These are phyloP conservation scores for Chaenogobius annularis DNA, from an alignment of 2,113 vertebrate species.

Conservation along the genomic window DNA sequence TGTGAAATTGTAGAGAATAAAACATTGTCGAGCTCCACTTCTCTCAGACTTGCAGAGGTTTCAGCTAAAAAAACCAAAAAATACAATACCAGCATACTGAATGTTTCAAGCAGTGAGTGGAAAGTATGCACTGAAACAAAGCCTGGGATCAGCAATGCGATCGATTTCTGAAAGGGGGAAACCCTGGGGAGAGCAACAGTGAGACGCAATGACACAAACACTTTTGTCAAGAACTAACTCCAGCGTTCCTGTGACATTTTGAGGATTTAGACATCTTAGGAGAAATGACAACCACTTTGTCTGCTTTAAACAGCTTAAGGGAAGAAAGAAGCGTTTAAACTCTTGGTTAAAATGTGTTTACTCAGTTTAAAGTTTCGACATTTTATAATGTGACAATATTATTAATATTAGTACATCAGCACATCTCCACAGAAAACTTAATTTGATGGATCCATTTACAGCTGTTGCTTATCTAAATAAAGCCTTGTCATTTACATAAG, in stretches of 20 bases:
- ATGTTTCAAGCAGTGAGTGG: background rate
- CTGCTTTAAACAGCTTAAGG: slow-evolving; percentile 57
- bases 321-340: slow-evolving; percentile 20
- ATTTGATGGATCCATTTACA: background rate
- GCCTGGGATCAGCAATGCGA: background rate
- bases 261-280: slow-evolving; percentile 55
- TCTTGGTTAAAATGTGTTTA: background rate
- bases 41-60: slow-evolving; percentile 5
- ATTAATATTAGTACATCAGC: background rate
- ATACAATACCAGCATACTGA: background rate
- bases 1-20: background rate
- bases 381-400: background rate
- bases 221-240: slow-evolving; percentile 16
- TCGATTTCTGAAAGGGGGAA: slow-evolving; percentile 17
- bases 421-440: background rate
- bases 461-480: background rate
- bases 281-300: slow-evolving; percentile 62
- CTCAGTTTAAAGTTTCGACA: background rate
- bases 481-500: background rate
- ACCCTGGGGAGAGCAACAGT: background rate
- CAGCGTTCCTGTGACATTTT: slow-evolving; percentile 59
- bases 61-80: background rate
- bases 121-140: background rate
- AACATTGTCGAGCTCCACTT: background rate
- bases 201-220: slow-evolving; percentile 3